Percentiles rank a stretch among this genome's conserved stretches.
Conservation (phyloP, 2,888 invertebrate genomes). For the Eristalis intricaria region DNA sequence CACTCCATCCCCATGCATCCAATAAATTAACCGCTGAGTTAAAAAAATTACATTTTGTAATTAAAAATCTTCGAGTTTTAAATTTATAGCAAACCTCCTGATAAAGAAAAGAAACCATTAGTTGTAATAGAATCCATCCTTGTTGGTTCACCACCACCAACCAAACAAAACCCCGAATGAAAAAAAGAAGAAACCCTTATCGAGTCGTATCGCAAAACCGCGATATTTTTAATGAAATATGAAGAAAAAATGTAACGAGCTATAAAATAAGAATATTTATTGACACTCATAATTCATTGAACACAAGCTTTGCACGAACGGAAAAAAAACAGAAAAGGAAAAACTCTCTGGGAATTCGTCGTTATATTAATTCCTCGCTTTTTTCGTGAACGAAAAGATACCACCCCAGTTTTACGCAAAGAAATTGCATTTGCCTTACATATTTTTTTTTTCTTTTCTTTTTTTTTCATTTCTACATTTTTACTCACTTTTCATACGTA, state of each 20-base stretch:
- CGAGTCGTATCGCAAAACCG: constrained; percentile 70
- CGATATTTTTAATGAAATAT: constrained; percentile 71
- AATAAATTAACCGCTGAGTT: constrained; percentile 70
- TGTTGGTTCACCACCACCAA: constrained; percentile 10
- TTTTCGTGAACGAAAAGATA: constrained; percentile 7
- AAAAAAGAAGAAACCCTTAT: constrained; percentile 50
- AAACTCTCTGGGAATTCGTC: constrained; percentile 32
- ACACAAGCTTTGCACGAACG: constrained; percentile 57
- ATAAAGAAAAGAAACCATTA: constrained; percentile 69
- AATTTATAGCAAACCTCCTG: constrained; percentile 71
- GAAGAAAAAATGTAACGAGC: constrained; percentile 75
- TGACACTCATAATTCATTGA: constrained; percentile 75
- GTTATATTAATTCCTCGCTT: constrained; percentile 40
- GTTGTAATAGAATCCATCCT: constrained; percentile 66
- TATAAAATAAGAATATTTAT: constrained; percentile 76
- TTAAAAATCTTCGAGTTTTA: constrained; percentile 70
- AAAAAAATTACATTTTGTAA: constrained; percentile 71
- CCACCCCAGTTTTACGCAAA: constrained; percentile 21
- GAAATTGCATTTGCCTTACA: constrained; percentile 40
- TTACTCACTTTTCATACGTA: not conserved
- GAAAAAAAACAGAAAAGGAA: constrained; percentile 5
- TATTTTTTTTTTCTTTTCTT: constrained; percentile 15
- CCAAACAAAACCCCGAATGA: constrained; percentile 11
- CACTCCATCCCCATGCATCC: constrained; percentile 52
- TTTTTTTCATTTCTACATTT: constrained; percentile 5